A percentile compares a stretch with the other conserved stretches of the same genome.
phyloP scores from a whole-genome alignment of 2,113 vertebrate species.

The Bombycilla garrulus region DNA sequence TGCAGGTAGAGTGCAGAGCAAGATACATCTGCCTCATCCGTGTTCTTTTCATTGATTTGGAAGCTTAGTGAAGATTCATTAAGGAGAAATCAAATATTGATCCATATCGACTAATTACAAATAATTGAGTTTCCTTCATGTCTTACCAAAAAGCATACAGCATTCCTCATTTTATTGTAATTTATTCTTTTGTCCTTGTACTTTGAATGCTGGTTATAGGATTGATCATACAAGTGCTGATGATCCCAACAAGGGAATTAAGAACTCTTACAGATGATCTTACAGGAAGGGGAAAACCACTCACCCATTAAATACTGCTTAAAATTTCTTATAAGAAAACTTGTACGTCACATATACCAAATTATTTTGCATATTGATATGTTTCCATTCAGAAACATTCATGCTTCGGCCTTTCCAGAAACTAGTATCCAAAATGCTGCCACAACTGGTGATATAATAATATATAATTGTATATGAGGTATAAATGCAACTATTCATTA shows the following conservation, averaged over 20 bases:
- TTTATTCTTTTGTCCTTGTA: background rate
- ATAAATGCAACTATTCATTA: background rate
- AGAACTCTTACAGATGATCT: background rate
- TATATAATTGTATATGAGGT: background rate
- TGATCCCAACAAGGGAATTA: background rate
- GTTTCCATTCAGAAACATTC: background rate
- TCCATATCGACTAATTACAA: background rate
- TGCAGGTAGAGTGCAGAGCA: constrained; percentile 24
- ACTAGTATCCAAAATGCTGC: background rate
- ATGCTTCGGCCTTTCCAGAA: background rate
- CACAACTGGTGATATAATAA: background rate
- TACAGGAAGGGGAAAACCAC: background rate
- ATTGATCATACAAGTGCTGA: background rate
- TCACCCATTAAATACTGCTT: background rate
- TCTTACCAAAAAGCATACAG: background rate
- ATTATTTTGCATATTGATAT: background rate
- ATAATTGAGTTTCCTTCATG: background rate
- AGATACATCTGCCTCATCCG: constrained; percentile 45
- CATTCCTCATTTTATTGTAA: background rate
- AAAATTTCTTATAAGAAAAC: background rate
- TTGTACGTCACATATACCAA: background rate
- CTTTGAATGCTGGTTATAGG: background rate
- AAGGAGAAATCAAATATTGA: constrained; percentile 7
- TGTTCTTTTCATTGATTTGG: constrained; percentile 23
- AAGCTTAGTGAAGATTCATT: constrained; percentile 7